Evolutionary conservation across 1,140 invertebrate species (phyloP).

Genomic region (Drosophila albomicans): DNA sequence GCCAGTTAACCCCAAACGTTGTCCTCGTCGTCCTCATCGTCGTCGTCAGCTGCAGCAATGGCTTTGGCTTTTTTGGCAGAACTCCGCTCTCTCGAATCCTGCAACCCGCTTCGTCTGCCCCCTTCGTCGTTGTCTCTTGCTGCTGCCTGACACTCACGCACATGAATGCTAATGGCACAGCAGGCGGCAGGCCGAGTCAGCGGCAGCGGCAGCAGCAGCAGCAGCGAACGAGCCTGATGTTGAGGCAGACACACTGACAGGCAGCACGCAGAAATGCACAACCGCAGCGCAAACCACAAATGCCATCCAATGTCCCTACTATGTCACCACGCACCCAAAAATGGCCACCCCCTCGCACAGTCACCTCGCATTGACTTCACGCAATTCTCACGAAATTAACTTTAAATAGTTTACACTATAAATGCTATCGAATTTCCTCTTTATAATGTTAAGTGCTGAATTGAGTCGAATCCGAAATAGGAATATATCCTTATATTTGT

Average conservation of each 20-base stretch:
- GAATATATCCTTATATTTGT: no score
- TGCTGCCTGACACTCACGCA: conserved; percentile 50
- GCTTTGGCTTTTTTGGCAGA: conserved; percentile 66
- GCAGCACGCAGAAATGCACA: conserved; percentile 76
- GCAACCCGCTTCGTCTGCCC: conserved; percentile 6
- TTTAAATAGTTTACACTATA: background rate
- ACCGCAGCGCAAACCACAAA: conserved; percentile 67
- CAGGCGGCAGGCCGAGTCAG: background rate
- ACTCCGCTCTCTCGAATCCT: conserved; percentile 13
- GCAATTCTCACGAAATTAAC: background rate
- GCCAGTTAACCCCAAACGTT: conserved; percentile 79
- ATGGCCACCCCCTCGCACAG: conserved; percentile 19
- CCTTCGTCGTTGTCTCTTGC: background rate
- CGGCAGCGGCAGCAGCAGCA: conserved; percentile 7
- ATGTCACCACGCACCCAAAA: background rate
- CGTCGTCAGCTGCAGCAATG: conserved; percentile 61
- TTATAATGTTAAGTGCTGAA: background rate
- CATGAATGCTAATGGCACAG: conserved; percentile 72
- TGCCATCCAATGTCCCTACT: conserved; percentile 22
- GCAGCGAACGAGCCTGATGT: background rate
- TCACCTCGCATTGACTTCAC: conserved; percentile 23
- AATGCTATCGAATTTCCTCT: background rate
- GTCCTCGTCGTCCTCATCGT: conserved; percentile 48
- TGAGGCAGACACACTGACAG: conserved; percentile 41
- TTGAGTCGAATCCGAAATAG: no score